Evolutionary conservation across 37 sponge, comb jelly and placozoan species (phyloP), one percentile per base, ranked within the genome.

Genomic region (Cliona cf. orientalis): DNA sequence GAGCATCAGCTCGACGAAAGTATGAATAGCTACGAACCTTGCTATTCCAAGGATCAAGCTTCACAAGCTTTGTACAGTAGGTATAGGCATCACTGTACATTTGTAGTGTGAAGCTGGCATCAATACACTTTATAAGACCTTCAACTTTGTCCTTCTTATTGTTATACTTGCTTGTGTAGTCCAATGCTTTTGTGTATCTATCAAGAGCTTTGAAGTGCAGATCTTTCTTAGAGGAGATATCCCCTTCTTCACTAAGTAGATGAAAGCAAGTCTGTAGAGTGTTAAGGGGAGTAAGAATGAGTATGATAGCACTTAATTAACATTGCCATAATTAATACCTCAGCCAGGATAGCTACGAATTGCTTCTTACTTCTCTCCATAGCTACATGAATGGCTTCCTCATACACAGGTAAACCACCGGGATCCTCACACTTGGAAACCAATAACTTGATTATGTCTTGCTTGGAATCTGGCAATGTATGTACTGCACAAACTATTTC

Each of bases 21-120:
- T 63, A 84, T 1, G 76, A n/a, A n/a, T n/a, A n/a, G n/a, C n/a
- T n/a, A n/a, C n/a, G 9, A 17, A 79, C 80, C 69, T 84, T 84
- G 21, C 66, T 26, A 42, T 36, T 72, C 14, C 56, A 21, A 28
- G 85, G 77, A 44, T 84, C 70, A 2, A 76, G 40, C 32, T 39
- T 33, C 34, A 84, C 22, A 33, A 76, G 76, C 69, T 76, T 60
- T 11, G 22, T 25, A 44, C 64, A 25, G 66, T 84, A 70, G 2
- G 60, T 57, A 41, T 69, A 84, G n/a, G 82, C 82, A 72, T 82
- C 82, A 39, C 46, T 61, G 43, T 40, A 75, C 59, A 67, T n/a
- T 23, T 76, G 53, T 36, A 84, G 57, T 59, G 58, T 75, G 35
- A 84, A 58, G 42, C 76, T 69, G 5, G 77, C 77, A 40, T 76